Percentiles rank a stretch among this genome's conserved stretches.
Conservation (phyloP, 2,888 invertebrate species). For the Rugalucina vietnamica region DNA sequence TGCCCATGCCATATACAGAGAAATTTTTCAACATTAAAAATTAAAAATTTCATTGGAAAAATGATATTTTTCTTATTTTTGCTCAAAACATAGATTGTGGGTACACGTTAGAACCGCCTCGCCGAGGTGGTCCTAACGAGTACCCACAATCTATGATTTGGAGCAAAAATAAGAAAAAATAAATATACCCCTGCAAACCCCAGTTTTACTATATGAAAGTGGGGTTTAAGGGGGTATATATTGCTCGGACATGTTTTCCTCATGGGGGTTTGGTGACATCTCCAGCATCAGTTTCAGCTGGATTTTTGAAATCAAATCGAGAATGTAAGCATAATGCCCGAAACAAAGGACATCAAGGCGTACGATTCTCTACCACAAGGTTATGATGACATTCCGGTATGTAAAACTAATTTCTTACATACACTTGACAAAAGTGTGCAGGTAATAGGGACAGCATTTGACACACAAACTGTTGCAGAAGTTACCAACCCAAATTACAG, state of each 20-base stretch:
- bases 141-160: too few species aligned
- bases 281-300: not conserved
- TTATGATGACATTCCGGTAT: conserved; percentile 3
- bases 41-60: too few species aligned
- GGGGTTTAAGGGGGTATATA: too few species aligned
- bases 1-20: too few species aligned
- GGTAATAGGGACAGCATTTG: not conserved
- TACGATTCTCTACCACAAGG: not conserved
- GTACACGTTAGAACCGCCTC: too few species aligned
- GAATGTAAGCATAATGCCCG: not conserved
- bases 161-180: too few species aligned
- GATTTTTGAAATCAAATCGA: not conserved
- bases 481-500: not conserved
- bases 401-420: conserved; percentile 18
- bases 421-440: not conserved
- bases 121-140: too few species aligned
- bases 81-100: too few species aligned
- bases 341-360: not conserved
- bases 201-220: too few species aligned
- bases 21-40: not conserved
- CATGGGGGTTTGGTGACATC: not conserved
- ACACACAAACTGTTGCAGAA: not conserved
- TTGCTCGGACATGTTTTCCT: too few species aligned
- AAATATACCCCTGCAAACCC: too few species aligned
- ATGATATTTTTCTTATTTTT: too few species aligned